Evolutionary conservation across 2,888 invertebrate species (phyloP), one percentile per base, ranked within the genome.

Genomic region (Orthosia cruda): DNA sequence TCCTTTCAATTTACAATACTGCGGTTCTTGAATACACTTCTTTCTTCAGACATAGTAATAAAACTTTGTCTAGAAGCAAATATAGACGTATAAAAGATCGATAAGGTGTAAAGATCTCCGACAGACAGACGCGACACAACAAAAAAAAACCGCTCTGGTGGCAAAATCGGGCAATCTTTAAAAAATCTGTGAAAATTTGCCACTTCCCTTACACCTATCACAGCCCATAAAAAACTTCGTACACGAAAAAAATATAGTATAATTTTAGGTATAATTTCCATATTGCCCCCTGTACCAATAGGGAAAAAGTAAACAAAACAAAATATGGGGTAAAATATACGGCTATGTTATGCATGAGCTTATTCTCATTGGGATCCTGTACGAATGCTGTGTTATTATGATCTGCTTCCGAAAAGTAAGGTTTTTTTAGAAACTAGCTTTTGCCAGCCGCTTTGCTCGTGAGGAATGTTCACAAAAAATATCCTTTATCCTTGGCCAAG

Each of bases 261-360:
- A n/a, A n/a, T n/a, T n/a, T n/a, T n/a, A n/a, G n/a, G n/a, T 3
- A 40, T 40, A 9, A 1, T 40, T 40, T 1, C 40, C 40, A 40
- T 40, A 40, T 40, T 40, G 7, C 1, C 40, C 40, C 0, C 40
- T 0, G 9, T 47, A 23, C 13, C 20, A 32, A 76, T 66, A 71
- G 49, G 55, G 71, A 12, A 40, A 40, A 54, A 54, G 54, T 26
- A 74, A 71, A 74, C 66, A 74, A 74, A 71, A 77, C 67, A 65
- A 52, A 63, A 65, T 58, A 50, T 61, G 58, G 66, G 50, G 58
- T 58, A 45, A 71, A 59, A 67, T 70, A 74, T 63, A 74, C 15
- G 57, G 58, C 54, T 23, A 18, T 79, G 80, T 80, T 87, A 87
- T 88, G 86, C 88, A 88, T 88, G 86, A 75, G 77, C 71, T 23